Evolutionary conservation across 2,797 vertebrate species (phyloP).

Genomic region (Pachyuromys duprasi): DNA sequence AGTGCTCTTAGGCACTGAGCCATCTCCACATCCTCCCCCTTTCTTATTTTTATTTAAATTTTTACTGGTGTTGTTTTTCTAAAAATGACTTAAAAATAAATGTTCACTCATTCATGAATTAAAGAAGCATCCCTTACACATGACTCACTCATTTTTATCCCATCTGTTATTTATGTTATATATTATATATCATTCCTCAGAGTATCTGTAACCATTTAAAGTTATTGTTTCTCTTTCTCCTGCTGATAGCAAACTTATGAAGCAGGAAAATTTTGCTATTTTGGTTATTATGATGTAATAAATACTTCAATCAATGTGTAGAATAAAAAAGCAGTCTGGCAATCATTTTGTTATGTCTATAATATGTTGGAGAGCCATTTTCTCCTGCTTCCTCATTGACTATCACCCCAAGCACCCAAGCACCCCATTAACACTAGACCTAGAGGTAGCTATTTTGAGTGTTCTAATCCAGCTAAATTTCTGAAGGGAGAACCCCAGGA

Average conservation of each 20-base stretch:
- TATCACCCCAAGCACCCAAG: neutral
- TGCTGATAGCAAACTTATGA: neutral
- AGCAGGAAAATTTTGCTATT: neutral
- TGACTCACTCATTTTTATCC: neutral
- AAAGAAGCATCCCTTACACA: neutral
- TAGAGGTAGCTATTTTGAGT: neutral
- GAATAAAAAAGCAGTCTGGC: neutral
- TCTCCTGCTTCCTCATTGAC: neutral
- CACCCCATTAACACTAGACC: neutral
- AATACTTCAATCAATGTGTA: neutral
- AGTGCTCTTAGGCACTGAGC: neutral
- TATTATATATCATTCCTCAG: neutral
- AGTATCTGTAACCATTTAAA: slow-evolving; percentile 10
- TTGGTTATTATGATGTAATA: neutral
- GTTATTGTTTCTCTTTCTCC: neutral
- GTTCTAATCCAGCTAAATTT: neutral
- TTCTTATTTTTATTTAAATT: slow-evolving; percentile 43
- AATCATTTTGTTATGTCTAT: neutral
- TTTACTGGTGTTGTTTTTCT: neutral
- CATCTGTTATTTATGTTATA: neutral
- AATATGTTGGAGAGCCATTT: neutral
- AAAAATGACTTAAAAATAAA: neutral
- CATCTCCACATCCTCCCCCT: neutral
- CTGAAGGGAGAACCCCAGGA: neutral
- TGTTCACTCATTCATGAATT: neutral